Conservation (phyloP, 2,797 vertebrate genomes). For the Yasuhikotakia modesta region DNA sequence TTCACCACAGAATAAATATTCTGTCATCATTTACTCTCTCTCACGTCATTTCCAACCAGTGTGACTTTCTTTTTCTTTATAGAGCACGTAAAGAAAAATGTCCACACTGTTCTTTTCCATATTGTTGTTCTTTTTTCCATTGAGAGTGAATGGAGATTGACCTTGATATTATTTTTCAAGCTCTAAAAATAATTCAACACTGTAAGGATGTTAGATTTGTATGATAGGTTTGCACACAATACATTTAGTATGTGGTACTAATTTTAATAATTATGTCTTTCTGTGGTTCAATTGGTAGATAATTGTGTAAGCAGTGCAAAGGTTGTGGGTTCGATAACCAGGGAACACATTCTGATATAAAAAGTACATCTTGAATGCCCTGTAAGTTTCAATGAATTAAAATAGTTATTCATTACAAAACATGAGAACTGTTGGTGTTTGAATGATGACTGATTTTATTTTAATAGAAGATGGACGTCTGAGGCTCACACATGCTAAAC, state of each 20-base stretch:
- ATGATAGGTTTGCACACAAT: background rate
- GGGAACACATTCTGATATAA: no score
- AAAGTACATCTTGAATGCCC: no score
- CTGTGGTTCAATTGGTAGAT: no score
- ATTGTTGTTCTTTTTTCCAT: background rate
- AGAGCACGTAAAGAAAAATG: background rate
- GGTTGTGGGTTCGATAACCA: no score
- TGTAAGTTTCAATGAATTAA: no score
- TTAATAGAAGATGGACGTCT: background rate
- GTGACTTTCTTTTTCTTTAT: background rate
- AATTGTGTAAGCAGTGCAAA: no score
- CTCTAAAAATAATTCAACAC: background rate
- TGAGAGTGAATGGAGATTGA: background rate
- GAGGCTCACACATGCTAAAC: background rate
- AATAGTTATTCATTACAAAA: no score
- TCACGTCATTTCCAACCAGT: background rate
- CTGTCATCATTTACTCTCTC: background rate
- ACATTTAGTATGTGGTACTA: background rate
- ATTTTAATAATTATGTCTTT: no score
- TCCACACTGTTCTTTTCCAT: background rate
- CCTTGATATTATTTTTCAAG: no score
- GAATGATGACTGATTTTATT: background rate
- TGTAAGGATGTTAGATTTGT: background rate
- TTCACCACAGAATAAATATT: conserved; percentile 1
- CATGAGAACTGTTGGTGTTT: no score